phyloP scores from a whole-genome alignment of 2,113 vertebrate species.

The Odobenus rosmarus region DNA sequence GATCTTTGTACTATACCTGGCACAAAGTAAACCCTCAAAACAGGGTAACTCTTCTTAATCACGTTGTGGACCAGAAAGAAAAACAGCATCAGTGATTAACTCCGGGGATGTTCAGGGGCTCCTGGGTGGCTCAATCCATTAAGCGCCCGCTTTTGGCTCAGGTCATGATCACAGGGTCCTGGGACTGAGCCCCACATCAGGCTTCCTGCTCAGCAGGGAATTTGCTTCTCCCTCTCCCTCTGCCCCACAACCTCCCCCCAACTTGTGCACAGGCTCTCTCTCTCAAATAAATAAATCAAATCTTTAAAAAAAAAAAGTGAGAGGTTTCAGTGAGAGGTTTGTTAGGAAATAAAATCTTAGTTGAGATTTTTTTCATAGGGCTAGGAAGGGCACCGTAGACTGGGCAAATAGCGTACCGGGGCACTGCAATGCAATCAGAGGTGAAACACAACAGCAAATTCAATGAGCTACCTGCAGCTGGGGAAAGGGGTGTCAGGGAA shows the following conservation, averaged over 20 bases:
- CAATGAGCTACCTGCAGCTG: not conserved
- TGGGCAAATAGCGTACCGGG: not conserved
- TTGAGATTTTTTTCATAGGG: not conserved
- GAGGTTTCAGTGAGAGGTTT: not conserved
- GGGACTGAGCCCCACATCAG: rapidly evolving
- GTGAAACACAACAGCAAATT: constrained; percentile 22
- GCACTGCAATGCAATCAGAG: not conserved
- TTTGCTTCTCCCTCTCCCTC: not conserved
- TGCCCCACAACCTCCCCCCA: not conserved
- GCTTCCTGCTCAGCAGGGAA: not conserved
- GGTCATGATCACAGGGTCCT: not conserved
- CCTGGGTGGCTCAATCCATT: not conserved
- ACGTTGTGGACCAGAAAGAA: not conserved
- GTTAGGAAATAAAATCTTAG: not conserved
- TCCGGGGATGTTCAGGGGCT: not conserved
- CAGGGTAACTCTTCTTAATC: not conserved
- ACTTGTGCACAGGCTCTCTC: not conserved
- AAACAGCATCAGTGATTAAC: not conserved
- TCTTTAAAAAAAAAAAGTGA: not conserved
- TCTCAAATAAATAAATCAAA: not conserved
- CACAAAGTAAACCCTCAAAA: constrained; percentile 35
- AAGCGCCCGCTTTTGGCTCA: not conserved
- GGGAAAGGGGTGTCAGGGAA: not conserved
- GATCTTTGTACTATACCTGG: not conserved
- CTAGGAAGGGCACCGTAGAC: not conserved